Evolutionary conservation across 1,140 invertebrate species (phyloP).

Genomic region (Conopomorpha cramerella): DNA sequence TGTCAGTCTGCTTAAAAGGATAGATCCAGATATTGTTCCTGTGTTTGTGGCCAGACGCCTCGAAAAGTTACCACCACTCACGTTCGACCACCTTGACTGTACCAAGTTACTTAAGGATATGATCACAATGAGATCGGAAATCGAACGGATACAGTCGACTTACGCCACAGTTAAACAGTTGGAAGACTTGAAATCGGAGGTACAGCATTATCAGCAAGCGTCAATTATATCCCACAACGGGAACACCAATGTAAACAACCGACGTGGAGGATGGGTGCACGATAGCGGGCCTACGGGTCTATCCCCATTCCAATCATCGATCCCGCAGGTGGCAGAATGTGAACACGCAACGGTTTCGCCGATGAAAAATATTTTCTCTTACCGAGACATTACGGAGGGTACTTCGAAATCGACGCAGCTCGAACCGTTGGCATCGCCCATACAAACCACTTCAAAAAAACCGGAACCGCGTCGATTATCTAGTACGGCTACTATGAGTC

Average conservation of each 20-base stretch:
- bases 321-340: too few species aligned
- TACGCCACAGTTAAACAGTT: neutral
- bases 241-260: neutral
- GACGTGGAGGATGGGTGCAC: neutral
- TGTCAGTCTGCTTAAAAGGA: neutral
- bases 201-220: neutral
- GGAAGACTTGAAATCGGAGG: neutral
- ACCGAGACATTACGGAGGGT: too few species aligned
- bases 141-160: neutral
- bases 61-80: slow-evolving; percentile 1
- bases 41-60: slow-evolving; percentile 2
- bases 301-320: too few species aligned
- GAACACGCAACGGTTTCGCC: too few species aligned
- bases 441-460: too few species aligned
- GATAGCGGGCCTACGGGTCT: neutral
- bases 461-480: too few species aligned
- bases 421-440: too few species aligned
- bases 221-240: neutral
- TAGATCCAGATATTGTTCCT: neutral
- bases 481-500: too few species aligned
- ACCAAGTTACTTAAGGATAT: slow-evolving; percentile 2
- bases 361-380: too few species aligned
- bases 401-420: too few species aligned
- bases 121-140: neutral
- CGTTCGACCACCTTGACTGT: slow-evolving; percentile 3